Base-by-base conservation (phyloP, 2,888 invertebrate species). In the Noctua comes region DNA sequence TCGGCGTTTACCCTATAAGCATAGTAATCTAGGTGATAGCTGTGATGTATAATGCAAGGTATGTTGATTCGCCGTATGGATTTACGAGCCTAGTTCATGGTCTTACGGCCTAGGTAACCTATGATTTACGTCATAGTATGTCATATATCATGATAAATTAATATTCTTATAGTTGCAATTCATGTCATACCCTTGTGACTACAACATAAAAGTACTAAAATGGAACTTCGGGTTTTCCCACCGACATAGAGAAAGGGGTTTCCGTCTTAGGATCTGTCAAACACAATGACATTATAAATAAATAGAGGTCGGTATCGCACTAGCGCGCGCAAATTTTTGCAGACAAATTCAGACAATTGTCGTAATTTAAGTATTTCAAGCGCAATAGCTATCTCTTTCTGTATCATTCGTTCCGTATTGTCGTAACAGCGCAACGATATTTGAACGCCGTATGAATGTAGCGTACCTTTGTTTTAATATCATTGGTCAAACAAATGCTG, bases 71-170 rank as follows among this genome's bases (percentile, higher is more conserved):
- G 16, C 18, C 36, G 59, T 79, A 73, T 69, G 54, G 79, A 76
- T 87, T 88, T 87, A 82, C 75, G 80, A 80, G 59, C 48, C 11
- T 48, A 68, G 78, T 88, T 87, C 86, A 89, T 87, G 86, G 90
- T 68, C 16, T 48, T 57, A 78, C 48, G 57, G 16, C 64, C 54
- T 48, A 78, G 24, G 46, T 57, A 54, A 48, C 46, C 11, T 48
- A 54, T 43, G 51, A 51, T 68, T 68, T 69, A 82, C 21, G 24
- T 48, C 27, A 74, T 24, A 68, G 10, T 40, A 72, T 79, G 57
- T 21, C 24, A 57, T 46, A 57, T 27, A 24, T 27, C 31, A 24
- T 75, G n/a, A 62, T 68, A 40, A 18, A 79, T 40, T 27, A 46
- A 72, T 78, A 71, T 62, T 76, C 16, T 21, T 66, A 36, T 48